A percentile compares a stretch with the other conserved stretches of the same genome.
Conservation (phyloP, 2,113 vertebrate species). For the Upupa epops region DNA sequence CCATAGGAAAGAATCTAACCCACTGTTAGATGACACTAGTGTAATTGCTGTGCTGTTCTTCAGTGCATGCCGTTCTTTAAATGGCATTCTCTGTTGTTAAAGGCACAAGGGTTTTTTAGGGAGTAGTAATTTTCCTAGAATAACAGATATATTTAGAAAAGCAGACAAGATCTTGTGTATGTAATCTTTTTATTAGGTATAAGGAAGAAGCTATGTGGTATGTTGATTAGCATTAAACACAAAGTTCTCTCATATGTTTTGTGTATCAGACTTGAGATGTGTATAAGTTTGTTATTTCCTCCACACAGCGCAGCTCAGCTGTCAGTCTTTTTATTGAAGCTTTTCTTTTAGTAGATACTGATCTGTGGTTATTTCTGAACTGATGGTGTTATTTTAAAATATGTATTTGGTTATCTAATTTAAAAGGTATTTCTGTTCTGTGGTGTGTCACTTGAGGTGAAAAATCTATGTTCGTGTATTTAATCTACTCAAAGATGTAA, state of each 20-base stretch:
- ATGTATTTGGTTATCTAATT: not conserved
- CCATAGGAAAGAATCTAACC: not conserved
- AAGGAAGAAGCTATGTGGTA: not conserved
- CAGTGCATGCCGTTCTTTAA: not conserved
- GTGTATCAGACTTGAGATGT: not conserved
- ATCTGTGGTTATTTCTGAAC: not conserved
- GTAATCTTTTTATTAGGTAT: not conserved
- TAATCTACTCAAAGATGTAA: not conserved
- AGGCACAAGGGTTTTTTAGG: not conserved
- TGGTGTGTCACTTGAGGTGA: not conserved
- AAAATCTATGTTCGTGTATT: not conserved
- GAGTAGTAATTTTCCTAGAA: not conserved
- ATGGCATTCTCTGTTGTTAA: not conserved
- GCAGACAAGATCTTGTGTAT: not conserved
- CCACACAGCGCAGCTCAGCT: not conserved
- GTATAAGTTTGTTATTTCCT: not conserved
- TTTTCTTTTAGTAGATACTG: not conserved
- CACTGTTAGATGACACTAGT: not conserved
- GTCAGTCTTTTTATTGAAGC: not conserved
- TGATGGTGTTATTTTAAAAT: not conserved
- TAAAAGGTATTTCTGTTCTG: not conserved
- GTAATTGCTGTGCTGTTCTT: not conserved
- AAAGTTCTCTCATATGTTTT: not conserved
- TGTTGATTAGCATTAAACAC: not conserved
- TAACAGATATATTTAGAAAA: not conserved